These are phyloP conservation scores for Drosophila nr. perissopoda DNA, from an alignment of 2,888 invertebrate species.

Conservation along the genomic window DNA sequence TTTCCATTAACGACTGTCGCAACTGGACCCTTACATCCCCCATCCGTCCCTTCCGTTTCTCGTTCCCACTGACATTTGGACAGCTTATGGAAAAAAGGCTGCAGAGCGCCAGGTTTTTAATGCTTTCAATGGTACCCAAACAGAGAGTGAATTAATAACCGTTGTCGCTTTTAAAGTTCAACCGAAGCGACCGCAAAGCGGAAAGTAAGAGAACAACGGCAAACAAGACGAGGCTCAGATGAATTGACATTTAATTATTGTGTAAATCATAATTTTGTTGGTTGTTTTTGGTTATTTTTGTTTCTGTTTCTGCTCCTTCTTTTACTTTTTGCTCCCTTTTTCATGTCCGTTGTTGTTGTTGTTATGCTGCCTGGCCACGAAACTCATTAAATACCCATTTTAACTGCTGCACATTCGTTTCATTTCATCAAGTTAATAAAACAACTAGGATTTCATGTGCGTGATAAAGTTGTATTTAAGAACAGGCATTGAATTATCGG, in stretches of 20 bases:
- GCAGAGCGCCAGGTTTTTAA: slow-evolving; percentile 44
- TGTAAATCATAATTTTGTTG: slow-evolving; percentile 71
- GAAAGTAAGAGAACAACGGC: slow-evolving; percentile 17
- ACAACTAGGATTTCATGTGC: slow-evolving; percentile 36
- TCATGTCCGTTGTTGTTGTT: slow-evolving; percentile 24
- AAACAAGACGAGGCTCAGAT: slow-evolving; percentile 44
- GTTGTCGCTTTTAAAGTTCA: slow-evolving; percentile 61
- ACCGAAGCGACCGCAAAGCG: slow-evolving; percentile 39
- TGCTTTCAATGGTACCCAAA: slow-evolving; percentile 23
- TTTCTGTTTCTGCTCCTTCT: slow-evolving; percentile 1
- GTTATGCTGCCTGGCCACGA: slow-evolving; percentile 32
- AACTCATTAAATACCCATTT: slow-evolving; percentile 62
- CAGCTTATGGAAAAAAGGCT: slow-evolving; percentile 32
- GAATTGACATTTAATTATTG: slow-evolving; percentile 77
- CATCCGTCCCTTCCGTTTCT: background rate
- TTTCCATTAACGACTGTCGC: slow-evolving; percentile 66
- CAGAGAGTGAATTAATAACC: slow-evolving; percentile 68
- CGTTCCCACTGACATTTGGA: slow-evolving; percentile 24
- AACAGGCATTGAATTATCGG: background rate
- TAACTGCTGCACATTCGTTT: slow-evolving; percentile 50
- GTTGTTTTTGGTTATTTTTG: slow-evolving; percentile 13
- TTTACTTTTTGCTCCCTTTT: background rate
- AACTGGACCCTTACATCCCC: slow-evolving; percentile 26
- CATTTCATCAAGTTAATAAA: slow-evolving; percentile 46
- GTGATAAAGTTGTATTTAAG: background rate